These are phyloP conservation scores for Enoplosus armatus DNA, from an alignment of 2,797 vertebrate species.

Conservation along the genomic window DNA sequence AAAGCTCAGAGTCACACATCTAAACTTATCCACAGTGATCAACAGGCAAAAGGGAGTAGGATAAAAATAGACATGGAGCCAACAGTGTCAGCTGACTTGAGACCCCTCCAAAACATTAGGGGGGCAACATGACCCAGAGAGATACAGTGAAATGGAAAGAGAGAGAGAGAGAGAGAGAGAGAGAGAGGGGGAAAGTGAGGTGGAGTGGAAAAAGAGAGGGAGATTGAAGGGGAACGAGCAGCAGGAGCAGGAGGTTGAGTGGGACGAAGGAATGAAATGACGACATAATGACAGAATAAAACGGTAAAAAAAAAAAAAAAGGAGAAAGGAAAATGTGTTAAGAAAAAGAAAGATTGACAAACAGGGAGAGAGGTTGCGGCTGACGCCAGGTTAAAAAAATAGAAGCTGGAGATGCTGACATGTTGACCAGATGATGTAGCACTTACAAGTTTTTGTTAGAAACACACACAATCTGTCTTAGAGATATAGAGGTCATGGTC, in stretches of 20 bases:
- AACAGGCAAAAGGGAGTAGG: constrained; percentile 64
- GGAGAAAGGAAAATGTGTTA: background rate
- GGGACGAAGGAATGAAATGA: background rate
- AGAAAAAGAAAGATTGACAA: background rate
- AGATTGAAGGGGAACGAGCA: constrained; percentile 8
- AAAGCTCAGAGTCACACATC: constrained; percentile 41
- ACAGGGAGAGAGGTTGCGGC: background rate
- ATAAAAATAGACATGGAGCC: constrained; percentile 76
- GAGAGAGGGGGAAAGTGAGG: constrained; percentile 21
- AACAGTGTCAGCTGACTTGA: constrained; percentile 65
- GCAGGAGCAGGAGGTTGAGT: background rate
- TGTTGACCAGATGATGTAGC: background rate
- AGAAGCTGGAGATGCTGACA: background rate
- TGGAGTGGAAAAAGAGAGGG: background rate
- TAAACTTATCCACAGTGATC: constrained; percentile 63
- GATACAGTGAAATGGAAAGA: constrained; percentile 46
- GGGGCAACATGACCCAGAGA: constrained; percentile 58
- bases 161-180: constrained; percentile 24
- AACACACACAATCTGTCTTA: background rate
- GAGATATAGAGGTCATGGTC: background rate
- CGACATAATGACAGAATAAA: background rate
- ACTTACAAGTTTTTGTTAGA: background rate
- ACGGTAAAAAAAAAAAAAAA: background rate
- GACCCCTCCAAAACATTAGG: constrained; percentile 70
- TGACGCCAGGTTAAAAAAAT: background rate